Conservation (phyloP, 2,113 vertebrate species). For the Channa maculata region DNA sequence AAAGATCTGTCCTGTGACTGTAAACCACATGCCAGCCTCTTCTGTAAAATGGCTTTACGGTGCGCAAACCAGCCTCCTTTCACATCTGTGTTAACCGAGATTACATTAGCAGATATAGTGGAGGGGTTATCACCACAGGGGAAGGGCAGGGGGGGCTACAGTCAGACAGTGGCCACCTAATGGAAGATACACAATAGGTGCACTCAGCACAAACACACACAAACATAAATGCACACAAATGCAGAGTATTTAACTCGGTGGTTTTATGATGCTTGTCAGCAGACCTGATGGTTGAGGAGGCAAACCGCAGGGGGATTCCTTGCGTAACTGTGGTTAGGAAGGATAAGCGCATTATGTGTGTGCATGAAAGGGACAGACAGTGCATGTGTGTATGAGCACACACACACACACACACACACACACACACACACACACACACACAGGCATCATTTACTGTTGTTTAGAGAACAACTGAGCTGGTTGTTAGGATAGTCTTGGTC, state of each 20-base stretch:
- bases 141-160: slow-evolving; percentile 8
- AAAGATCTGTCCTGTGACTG: slow-evolving; percentile 11
- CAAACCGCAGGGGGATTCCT: slow-evolving; percentile 68
- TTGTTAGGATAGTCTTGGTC: slow-evolving; percentile 57
- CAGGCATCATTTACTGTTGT: slow-evolving; percentile 61
- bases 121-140: slow-evolving; percentile 59
- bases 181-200: slow-evolving; percentile 52
- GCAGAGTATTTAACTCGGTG: slow-evolving; percentile 34
- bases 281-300: slow-evolving; percentile 50
- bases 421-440: slow-evolving; percentile 20
- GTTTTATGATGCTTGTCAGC: slow-evolving; percentile 78
- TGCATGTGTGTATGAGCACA: slow-evolving; percentile 21
- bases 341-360: slow-evolving; percentile 37
- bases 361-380: slow-evolving; percentile 6
- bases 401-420: slow-evolving; percentile 8
- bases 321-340: slow-evolving; percentile 63
- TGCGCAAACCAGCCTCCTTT: slow-evolving; percentile 64
- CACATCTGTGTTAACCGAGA: slow-evolving; percentile 69
- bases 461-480: slow-evolving; percentile 59
- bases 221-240: background rate
- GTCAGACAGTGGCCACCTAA: slow-evolving; percentile 53
- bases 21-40: slow-evolving; percentile 53
- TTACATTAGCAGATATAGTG: slow-evolving; percentile 70
- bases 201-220: slow-evolving; percentile 33
- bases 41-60: slow-evolving; percentile 56